A percentile compares a stretch with the other conserved stretches of the same genome.
These are phyloP conservation scores for Pseudochaenichthys georgianus DNA, from an alignment of 2,797 vertebrate species.

Conservation along the genomic window DNA sequence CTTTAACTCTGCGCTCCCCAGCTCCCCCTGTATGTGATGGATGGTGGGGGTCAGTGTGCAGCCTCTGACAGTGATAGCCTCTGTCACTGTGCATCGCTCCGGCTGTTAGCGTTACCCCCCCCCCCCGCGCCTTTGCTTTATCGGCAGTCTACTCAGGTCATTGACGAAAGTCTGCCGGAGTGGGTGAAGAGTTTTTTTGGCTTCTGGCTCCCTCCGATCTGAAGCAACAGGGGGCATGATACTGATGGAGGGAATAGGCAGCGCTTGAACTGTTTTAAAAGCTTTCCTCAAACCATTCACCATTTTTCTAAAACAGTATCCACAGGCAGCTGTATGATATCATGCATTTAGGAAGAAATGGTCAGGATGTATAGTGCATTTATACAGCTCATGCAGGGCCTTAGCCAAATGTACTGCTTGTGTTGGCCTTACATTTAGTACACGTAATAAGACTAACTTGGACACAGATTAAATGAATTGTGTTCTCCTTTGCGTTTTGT, in stretches of 20 bases:
- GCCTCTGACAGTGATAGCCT: constrained; percentile 73
- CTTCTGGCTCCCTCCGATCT: constrained; percentile 9
- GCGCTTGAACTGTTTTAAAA: background rate
- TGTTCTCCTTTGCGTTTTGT: no score
- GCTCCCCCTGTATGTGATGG: constrained; percentile 55
- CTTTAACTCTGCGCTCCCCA: constrained; percentile 6
- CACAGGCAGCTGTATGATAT: background rate
- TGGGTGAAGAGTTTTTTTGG: constrained; percentile 8
- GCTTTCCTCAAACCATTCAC: background rate
- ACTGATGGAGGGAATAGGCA: constrained; percentile 18
- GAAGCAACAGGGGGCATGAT: constrained; percentile 38
- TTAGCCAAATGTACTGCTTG: background rate
- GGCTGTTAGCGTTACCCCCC: constrained; percentile 53
- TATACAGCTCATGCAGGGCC: background rate
- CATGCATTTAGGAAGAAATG: no score
- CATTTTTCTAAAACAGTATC: background rate
- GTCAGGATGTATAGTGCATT: background rate
- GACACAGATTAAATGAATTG: no score
- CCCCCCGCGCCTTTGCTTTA: constrained; percentile 42
- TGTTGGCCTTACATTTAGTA: background rate
- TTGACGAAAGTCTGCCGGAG: constrained; percentile 45
- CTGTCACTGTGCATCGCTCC: constrained; percentile 66
- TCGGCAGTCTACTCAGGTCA: constrained; percentile 50
- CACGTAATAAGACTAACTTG: background rate
- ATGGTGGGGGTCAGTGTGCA: constrained; percentile 67